phyloP scores from a whole-genome alignment of 2,797 vertebrate genomes.

The Parauchenoglanis ngamensis region DNA sequence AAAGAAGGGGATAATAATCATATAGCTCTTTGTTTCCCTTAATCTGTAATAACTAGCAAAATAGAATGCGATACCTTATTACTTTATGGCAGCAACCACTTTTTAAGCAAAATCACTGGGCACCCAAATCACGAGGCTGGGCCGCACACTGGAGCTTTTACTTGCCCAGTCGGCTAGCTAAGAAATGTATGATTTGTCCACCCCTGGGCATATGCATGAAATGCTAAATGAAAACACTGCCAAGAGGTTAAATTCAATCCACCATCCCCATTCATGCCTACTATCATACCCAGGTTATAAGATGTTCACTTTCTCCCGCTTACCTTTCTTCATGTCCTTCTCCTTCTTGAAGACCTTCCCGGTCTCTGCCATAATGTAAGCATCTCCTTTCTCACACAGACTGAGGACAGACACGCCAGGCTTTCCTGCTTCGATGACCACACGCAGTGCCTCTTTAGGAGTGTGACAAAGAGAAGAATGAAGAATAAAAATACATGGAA shows the following conservation, averaged over 20 bases:
- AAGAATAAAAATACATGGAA: too few species aligned
- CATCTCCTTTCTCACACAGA: slow-evolving; percentile 91
- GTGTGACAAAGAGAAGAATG: not conserved
- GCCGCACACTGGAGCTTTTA: not conserved
- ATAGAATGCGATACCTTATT: not conserved
- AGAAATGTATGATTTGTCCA: slow-evolving; percentile 7
- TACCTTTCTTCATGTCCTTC: slow-evolving; percentile 98
- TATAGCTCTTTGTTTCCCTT: not conserved
- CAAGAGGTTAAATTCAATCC: not conserved
- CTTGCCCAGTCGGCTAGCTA: not conserved
- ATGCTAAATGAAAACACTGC: not conserved
- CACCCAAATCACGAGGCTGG: not conserved
- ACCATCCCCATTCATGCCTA: not conserved
- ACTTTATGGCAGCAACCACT: not conserved
- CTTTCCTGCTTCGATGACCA: slow-evolving; percentile 81
- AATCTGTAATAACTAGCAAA: not conserved
- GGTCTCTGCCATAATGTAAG: slow-evolving; percentile 91
- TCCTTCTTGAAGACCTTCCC: slow-evolving; percentile 98
- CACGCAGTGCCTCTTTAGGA: slow-evolving; percentile 82
- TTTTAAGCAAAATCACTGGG: not conserved
- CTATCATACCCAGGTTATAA: not conserved
- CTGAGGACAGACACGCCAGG: slow-evolving; percentile 84
- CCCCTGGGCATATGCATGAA: not conserved
- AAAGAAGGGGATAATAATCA: not conserved
- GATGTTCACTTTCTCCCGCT: not conserved